Evolutionary conservation across 2,113 vertebrate species (phyloP).

Genomic region (Dendrocopos noguchii): DNA sequence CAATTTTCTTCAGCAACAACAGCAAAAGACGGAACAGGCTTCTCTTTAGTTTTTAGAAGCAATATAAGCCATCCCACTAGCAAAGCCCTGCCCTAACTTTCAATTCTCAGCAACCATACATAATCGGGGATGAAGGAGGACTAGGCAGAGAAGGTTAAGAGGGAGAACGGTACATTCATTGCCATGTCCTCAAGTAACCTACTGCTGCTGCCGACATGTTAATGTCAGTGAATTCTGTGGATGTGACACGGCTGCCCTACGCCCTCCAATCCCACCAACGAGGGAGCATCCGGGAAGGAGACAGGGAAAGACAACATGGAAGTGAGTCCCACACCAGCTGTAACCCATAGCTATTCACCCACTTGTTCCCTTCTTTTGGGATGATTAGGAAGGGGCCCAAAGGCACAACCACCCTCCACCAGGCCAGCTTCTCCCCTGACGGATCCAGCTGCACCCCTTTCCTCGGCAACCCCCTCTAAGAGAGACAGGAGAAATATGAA

Average conservation of each 20-base stretch:
- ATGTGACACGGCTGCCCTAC: neutral
- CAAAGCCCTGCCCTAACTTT: neutral
- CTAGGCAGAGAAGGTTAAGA: neutral
- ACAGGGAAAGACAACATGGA: neutral
- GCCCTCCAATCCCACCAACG: accelerated
- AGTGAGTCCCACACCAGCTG: neutral
- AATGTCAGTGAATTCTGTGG: neutral
- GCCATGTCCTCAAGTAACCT: conserved; percentile 3
- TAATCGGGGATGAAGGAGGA: neutral
- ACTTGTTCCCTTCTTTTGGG: neutral
- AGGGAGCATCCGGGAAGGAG: neutral
- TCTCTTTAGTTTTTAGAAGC: neutral
- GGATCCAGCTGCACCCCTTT: too few species aligned
- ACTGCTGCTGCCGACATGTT: neutral
- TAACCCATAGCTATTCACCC: neutral
- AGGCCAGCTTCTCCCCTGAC: neutral
- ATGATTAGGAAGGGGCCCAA: neutral
- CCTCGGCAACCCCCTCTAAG: neutral
- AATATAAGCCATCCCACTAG: neutral
- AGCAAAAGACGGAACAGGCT: neutral
- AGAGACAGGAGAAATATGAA: neutral
- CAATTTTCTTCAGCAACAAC: neutral
- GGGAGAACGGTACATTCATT: neutral
- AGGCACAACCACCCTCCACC: neutral
- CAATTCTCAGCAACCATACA: neutral